These are phyloP conservation scores for Taenioides sp. DNA, from an alignment of 2,797 vertebrate genomes.

Conservation along the genomic window DNA sequence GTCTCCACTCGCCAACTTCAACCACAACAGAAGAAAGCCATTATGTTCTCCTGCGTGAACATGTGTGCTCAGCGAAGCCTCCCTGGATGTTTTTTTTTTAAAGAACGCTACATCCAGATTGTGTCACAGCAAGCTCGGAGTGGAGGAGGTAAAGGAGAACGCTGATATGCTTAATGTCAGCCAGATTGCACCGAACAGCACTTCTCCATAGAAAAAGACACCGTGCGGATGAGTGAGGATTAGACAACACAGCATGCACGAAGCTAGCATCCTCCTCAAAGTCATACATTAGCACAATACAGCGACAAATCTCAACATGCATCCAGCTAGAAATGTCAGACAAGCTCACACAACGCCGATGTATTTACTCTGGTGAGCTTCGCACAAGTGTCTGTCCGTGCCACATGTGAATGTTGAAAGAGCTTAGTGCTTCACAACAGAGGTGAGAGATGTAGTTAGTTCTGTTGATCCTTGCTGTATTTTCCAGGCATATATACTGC, in stretches of 20 bases:
- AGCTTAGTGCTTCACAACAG: background rate
- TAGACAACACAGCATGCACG: slow-evolving; percentile 56
- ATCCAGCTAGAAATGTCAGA: slow-evolving; percentile 44
- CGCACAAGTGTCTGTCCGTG: background rate
- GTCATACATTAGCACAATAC: slow-evolving; percentile 34
- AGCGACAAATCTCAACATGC: slow-evolving; percentile 24
- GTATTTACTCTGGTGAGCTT: background rate
- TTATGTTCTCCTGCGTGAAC: slow-evolving; percentile 20
- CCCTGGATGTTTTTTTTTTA: slow-evolving; percentile 41
- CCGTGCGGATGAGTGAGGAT: slow-evolving; percentile 67
- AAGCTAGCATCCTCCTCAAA: slow-evolving; percentile 31
- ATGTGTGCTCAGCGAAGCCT: slow-evolving; percentile 52
- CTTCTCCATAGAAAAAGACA: slow-evolving; percentile 65
- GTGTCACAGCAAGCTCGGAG: slow-evolving; percentile 66
- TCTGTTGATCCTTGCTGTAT: background rate
- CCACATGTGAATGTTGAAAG: background rate
- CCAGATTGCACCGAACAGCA: slow-evolving; percentile 68
- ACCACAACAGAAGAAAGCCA: slow-evolving; percentile 11
- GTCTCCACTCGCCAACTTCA: background rate
- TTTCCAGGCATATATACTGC: background rate
- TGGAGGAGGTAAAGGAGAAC: slow-evolving; percentile 57
- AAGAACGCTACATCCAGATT: slow-evolving; percentile 62
- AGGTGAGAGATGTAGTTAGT: background rate
- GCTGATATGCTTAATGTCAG: slow-evolving; percentile 72
- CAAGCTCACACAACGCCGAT: slow-evolving; percentile 26